Evolutionary conservation across 1,140 invertebrate species (phyloP), one percentile per base, ranked within the genome.

Genomic region (Leptinotarsa texana): DNA sequence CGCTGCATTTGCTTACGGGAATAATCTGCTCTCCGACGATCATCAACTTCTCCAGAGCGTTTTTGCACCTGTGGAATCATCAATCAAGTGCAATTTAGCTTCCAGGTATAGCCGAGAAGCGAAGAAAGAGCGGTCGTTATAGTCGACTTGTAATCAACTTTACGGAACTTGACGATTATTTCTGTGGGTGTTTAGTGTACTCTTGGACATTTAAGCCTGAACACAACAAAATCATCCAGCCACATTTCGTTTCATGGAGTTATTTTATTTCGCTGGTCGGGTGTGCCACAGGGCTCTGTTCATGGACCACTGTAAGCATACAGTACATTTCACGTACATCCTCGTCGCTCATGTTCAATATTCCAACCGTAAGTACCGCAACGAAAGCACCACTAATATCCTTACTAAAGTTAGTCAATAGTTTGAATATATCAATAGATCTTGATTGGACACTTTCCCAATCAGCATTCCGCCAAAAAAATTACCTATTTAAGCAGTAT

Each of bases 21-120:
- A 57, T 57, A 57, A 42, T 18, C 66, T 68, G 27, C 18, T 15
- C n/a, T 18, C 15, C 11, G 17, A 62, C 22, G 69, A 62, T 71
- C 69, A 61, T 13, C 57, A 24, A 51, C 51, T 71, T 42, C n/a
- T 33, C 15, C 6, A 48, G 5, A 22, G 57, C 42, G 15, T 33
- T 47, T 68, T 47, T 18, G 51, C 51, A 57, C 51, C 51, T 33
- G 42, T 33, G 42, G 18, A 47, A 42, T 42, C 24, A 68, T 68
- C 63, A 66, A 66, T 66, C 63, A 66, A 21, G 63, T 15, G 22
- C n/a, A 33, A 66, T 24, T 22, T 66, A 57, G 51, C 51, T 57
- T 57, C 51, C 2, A 57, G 51, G 51, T 57, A 57, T 57, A 18
- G 13, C 13, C 17, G 13, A 17, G 51, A 57, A 57, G 33, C 33